phyloP scores from a whole-genome alignment of 2,113 vertebrate genomes.

The Antennarius striatus region DNA sequence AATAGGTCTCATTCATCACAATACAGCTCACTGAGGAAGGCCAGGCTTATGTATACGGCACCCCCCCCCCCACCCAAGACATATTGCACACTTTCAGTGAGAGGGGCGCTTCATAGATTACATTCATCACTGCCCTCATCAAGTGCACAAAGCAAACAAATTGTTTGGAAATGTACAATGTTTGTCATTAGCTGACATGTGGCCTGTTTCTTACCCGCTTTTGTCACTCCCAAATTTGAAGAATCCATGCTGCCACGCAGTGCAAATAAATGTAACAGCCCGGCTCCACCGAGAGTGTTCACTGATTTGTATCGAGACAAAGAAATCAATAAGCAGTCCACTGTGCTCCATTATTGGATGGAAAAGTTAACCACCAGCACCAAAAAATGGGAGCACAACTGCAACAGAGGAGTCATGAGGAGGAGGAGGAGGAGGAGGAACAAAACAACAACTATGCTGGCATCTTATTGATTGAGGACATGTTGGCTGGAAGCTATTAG shows the following conservation, averaged over 20 bases:
- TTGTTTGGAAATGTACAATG: conserved; percentile 61
- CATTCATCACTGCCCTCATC: conserved; percentile 66
- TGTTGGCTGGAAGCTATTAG: conserved; percentile 58
- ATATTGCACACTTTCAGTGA: conserved; percentile 49
- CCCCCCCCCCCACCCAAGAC: conserved; percentile 30
- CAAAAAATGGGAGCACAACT: conserved; percentile 33
- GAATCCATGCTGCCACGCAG: neutral
- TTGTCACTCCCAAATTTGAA: conserved; percentile 49
- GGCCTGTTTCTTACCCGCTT: conserved; percentile 44
- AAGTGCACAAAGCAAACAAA: conserved; percentile 63
- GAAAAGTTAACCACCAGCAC: conserved; percentile 66
- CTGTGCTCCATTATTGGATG: conserved; percentile 59
- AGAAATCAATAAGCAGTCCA: conserved; percentile 67
- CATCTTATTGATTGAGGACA: conserved; percentile 62
- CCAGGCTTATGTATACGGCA: conserved; percentile 21
- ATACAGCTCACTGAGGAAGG: conserved; percentile 46
- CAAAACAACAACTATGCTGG: conserved; percentile 49
- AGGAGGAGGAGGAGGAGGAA: conserved; percentile 31
- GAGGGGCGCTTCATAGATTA: conserved; percentile 55
- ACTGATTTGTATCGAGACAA: conserved; percentile 59
- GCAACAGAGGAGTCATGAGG: conserved; percentile 29
- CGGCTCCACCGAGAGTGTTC: conserved; percentile 18
- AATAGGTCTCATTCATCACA: conserved; percentile 64
- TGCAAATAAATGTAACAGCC: neutral
- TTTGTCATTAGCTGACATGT: conserved; percentile 65